These are phyloP conservation scores for Meriones unguiculatus DNA, from an alignment of 2,113 vertebrate species.

Conservation along the genomic window DNA sequence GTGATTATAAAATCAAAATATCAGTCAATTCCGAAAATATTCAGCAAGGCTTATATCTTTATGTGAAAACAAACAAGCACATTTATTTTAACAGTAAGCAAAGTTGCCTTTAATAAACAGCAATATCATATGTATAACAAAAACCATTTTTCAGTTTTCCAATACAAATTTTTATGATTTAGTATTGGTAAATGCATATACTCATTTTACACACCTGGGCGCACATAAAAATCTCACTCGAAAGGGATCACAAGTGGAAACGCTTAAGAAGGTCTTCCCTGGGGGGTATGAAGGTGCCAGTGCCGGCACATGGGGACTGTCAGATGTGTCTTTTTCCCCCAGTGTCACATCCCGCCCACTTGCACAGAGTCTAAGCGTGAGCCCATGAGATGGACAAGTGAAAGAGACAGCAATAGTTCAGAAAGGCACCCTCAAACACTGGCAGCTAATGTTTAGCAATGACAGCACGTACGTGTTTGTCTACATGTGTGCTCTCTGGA, in stretches of 20 bases:
- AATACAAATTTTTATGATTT: not conserved
- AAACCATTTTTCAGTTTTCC: not conserved
- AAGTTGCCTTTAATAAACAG: not conserved
- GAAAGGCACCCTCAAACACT: slow-evolving; percentile 80
- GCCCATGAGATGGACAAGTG: slow-evolving; percentile 70
- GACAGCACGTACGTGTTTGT: slow-evolving; percentile 22
- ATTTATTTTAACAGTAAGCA: not conserved
- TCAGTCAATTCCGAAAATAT: not conserved
- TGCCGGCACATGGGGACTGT: not conserved
- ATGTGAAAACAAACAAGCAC: not conserved
- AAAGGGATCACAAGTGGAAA: not conserved
- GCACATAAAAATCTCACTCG: not conserved
- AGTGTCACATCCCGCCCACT: not conserved
- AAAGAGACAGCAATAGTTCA: slow-evolving; percentile 72
- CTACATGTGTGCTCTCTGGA: slow-evolving; percentile 53
- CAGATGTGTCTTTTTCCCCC: slow-evolving; percentile 40
- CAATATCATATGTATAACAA: not conserved
- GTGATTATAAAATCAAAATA: not conserved
- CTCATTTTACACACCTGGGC: not conserved
- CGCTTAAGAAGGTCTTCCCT: not conserved
- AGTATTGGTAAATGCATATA: not conserved
- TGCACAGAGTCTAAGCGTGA: slow-evolving; percentile 54
- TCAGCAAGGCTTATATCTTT: not conserved
- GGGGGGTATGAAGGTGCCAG: not conserved
- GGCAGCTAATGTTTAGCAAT: slow-evolving; percentile 80